These are phyloP conservation scores for Cecropterus lyciades DNA, from an alignment of 1,140 invertebrate genomes.

Conservation along the genomic window DNA sequence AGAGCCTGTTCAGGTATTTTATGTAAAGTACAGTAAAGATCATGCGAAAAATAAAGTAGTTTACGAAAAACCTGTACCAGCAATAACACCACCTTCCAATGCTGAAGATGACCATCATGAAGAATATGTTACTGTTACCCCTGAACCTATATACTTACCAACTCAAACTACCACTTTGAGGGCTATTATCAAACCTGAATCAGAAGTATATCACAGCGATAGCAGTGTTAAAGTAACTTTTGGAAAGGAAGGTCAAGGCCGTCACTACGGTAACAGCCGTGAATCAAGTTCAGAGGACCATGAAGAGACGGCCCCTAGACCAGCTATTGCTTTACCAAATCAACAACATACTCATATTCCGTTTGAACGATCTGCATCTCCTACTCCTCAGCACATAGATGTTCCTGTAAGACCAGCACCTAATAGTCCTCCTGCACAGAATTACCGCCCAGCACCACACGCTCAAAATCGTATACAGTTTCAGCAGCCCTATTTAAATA, in stretches of 20 bases:
- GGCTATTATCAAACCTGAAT: slow-evolving; percentile 93
- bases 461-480: slow-evolving; percentile 80
- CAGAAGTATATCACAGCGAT: slow-evolving; percentile 90
- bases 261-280: slow-evolving; percentile 82
- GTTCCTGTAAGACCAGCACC: slow-evolving; percentile 51
- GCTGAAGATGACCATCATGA: slow-evolving; percentile 86
- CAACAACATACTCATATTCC: slow-evolving; percentile 56
- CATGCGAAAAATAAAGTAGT: slow-evolving; percentile 89
- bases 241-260: slow-evolving; percentile 85
- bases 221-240: slow-evolving; percentile 91
- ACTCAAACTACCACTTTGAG: slow-evolving; percentile 90
- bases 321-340: slow-evolving; percentile 85
- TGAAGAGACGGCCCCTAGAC: slow-evolving; percentile 85
- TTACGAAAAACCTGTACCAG: slow-evolving; percentile 91
- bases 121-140: slow-evolving; percentile 72
- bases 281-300: slow-evolving; percentile 83
- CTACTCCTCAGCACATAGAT: slow-evolving; percentile 64
- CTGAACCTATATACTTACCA: slow-evolving; percentile 74
- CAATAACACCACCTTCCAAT: slow-evolving; percentile 87
- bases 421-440: slow-evolving; percentile 52
- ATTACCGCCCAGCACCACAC: slow-evolving; percentile 57
- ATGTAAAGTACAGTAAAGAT: slow-evolving; percentile 94
- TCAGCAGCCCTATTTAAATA: slow-evolving; percentile 71
- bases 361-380: slow-evolving; percentile 61
- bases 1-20: slow-evolving; percentile 94